Conservation (phyloP, 37 sponge, comb jelly and placozoan species). For the Geodia barretti region DNA sequence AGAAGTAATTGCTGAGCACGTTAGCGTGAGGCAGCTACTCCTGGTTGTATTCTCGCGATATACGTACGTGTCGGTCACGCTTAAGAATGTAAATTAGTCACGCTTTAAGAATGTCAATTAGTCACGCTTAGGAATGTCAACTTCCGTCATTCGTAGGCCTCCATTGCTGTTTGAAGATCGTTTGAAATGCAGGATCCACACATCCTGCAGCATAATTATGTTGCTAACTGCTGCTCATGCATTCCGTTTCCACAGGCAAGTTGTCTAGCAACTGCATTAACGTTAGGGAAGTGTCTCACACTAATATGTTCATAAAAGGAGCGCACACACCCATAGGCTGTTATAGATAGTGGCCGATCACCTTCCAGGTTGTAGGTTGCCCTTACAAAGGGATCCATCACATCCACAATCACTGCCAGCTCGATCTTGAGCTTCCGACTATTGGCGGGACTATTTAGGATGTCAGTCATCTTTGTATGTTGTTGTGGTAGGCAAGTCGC, state of each 20-base stretch:
- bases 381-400: slow-evolving; percentile 23
- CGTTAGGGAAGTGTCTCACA: not conserved
- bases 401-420: slow-evolving; percentile 8
- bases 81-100: too few relatives aligned
- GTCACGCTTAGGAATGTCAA: too few relatives aligned
- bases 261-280: slow-evolving; percentile 3
- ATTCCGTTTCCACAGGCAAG: not conserved
- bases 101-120: too few relatives aligned
- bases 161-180: not conserved
- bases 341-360: slow-evolving; percentile 13
- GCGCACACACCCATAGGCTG: not conserved
- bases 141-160: not conserved
- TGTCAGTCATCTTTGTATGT: slow-evolving; percentile 6
- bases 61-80: too few relatives aligned
- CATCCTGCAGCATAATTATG: not conserved
- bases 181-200: not conserved
- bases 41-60: too few relatives aligned
- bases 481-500: not conserved
- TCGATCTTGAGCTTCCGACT: not conserved
- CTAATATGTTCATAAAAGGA: not conserved
- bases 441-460: not conserved
- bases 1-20: too few relatives aligned
- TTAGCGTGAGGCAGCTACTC: too few relatives aligned
- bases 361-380: slow-evolving; percentile 38
- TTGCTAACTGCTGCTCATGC: slow-evolving; percentile 8